phyloP scores from a whole-genome alignment of 1,140 invertebrate species.

The Bombus balteatus region DNA sequence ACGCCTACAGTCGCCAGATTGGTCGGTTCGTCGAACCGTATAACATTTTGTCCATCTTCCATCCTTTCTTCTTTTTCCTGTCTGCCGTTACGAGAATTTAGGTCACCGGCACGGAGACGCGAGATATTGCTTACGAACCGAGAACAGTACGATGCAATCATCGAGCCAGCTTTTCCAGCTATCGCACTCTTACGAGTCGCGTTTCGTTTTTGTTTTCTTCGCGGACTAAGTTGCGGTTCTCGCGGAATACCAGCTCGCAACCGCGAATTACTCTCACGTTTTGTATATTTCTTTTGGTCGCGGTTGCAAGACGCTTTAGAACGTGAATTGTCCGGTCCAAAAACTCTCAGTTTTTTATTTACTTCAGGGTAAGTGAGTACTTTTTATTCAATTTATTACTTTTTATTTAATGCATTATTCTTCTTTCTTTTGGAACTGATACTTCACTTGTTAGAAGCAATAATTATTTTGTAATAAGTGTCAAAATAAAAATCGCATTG shows the following conservation, averaged over 20 bases:
- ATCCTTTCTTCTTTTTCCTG: not conserved
- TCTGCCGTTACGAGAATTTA: slow-evolving; percentile 8
- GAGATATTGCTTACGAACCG: slow-evolving; percentile 25
- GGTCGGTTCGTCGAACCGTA: slow-evolving; percentile 12
- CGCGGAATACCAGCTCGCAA: not conserved
- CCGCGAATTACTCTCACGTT: not conserved
- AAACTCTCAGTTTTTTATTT: not conserved
- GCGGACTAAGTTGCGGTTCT: too few relatives aligned
- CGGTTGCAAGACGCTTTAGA: not conserved
- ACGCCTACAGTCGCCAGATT: not conserved
- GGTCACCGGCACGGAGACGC: slow-evolving; percentile 25
- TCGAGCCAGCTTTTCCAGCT: slow-evolving; percentile 30
- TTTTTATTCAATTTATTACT: not conserved
- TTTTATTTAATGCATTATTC: not conserved
- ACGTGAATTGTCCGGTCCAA: not conserved
- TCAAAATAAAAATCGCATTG: too few relatives aligned
- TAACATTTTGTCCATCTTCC: not conserved
- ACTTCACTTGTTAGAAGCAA: too few relatives aligned
- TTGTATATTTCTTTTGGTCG: not conserved
- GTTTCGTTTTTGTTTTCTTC: not conserved
- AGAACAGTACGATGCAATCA: slow-evolving; percentile 34
- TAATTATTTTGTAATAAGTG: too few relatives aligned
- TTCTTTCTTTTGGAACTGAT: not conserved
- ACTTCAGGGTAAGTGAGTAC: not conserved
- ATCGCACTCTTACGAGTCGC: slow-evolving; percentile 14